phyloP scores from a whole-genome alignment of 2,888 invertebrate species.

The Actias luna region DNA sequence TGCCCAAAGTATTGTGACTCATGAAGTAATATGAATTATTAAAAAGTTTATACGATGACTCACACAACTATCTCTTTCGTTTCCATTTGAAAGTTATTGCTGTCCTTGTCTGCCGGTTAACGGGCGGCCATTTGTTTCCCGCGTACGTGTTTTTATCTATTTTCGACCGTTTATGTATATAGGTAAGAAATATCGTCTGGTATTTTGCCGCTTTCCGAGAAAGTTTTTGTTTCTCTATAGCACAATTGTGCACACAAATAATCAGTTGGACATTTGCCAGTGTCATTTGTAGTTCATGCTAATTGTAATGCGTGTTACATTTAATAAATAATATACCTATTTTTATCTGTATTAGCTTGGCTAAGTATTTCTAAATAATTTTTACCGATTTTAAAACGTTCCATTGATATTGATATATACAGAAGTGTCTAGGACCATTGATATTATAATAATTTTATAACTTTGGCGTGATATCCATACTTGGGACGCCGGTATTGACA shows the following conservation, averaged over 20 bases:
- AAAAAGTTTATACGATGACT: conserved; percentile 24
- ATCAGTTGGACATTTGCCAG: neutral
- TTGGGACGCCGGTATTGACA: no score
- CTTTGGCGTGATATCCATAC: no score
- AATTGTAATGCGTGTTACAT: no score
- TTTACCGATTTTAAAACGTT: no score
- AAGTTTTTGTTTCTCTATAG: neutral
- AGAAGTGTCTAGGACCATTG: no score
- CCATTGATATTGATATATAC: no score
- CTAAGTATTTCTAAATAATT: no score
- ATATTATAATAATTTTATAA: no score
- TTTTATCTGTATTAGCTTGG: no score
- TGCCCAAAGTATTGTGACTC: conserved; percentile 11
- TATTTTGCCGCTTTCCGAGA: neutral
- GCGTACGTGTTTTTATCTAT: neutral
- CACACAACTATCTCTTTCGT: conserved; percentile 29
- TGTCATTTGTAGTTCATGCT: no score
- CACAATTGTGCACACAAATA: neutral
- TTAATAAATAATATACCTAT: no score
- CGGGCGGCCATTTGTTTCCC: neutral
- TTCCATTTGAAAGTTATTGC: conserved; percentile 15
- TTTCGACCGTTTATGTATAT: neutral
- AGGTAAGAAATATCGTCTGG: neutral
- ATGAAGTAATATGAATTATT: conserved; percentile 20
- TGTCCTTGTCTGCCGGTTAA: conserved; percentile 9